Conservation (phyloP, 2,888 invertebrate species). For the Cepaea hortensis region DNA sequence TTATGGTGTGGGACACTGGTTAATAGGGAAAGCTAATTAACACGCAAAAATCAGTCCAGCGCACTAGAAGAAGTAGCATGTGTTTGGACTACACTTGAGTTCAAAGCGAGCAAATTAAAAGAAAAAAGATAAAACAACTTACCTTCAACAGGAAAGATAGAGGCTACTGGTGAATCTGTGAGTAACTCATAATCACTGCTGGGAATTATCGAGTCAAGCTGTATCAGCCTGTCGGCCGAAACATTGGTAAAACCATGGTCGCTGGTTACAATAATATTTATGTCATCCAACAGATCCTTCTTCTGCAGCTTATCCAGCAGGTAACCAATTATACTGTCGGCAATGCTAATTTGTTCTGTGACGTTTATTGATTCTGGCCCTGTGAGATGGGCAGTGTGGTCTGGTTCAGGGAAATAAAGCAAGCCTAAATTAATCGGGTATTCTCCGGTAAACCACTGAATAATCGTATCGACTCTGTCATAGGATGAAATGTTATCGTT, state of each 20-base stretch:
- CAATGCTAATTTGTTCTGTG: constrained; percentile 78
- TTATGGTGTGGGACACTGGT: too few relatives aligned
- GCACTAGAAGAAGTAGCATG: too few relatives aligned
- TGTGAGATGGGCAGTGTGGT: constrained; percentile 80
- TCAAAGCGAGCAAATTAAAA: too few relatives aligned
- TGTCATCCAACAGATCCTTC: constrained; percentile 78
- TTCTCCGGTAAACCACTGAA: constrained; percentile 70
- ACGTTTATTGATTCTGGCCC: constrained; percentile 76
- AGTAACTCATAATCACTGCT: constrained; percentile 69
- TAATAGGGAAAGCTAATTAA: too few relatives aligned
- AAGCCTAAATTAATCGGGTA: constrained; percentile 84
- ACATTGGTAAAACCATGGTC: constrained; percentile 85
- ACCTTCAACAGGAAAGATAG: constrained; percentile 80
- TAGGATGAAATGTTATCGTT: constrained; percentile 63
- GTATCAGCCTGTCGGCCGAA: constrained; percentile 59
- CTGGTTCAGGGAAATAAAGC: constrained; percentile 85
- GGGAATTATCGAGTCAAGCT: constrained; percentile 62
- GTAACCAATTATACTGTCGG: constrained; percentile 77
- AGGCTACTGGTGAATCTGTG: constrained; percentile 80
- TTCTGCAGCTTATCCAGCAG: constrained; percentile 78
- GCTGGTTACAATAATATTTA: constrained; percentile 84
- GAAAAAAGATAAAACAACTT: background rate
- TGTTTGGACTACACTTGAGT: too few relatives aligned
- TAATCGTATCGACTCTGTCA: constrained; percentile 64
- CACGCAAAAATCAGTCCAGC: too few relatives aligned